Evolutionary conservation across 2,113 vertebrate genomes (phyloP).

Genomic region (Phyllostomus hastatus): DNA sequence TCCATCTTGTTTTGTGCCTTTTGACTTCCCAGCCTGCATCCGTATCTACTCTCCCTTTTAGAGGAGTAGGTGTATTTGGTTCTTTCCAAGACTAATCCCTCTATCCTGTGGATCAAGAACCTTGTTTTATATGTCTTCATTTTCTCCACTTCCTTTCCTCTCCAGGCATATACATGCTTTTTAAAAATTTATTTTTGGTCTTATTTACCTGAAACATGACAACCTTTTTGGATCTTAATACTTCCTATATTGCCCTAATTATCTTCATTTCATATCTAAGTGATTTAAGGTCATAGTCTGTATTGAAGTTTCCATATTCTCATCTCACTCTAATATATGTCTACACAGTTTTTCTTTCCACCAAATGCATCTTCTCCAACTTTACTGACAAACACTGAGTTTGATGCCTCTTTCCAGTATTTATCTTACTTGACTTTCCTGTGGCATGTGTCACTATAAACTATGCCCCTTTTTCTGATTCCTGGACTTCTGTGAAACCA

Average conservation of each 20-base stretch:
- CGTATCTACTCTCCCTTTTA: neutral
- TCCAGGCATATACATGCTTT: neutral
- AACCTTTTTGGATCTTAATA: neutral
- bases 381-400: neutral
- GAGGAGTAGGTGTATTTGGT: neutral
- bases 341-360: neutral
- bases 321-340: neutral
- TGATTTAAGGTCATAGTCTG: neutral
- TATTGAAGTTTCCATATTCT: neutral
- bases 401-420: neutral
- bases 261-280: neutral
- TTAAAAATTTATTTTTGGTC: neutral
- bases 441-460: neutral
- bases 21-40: neutral
- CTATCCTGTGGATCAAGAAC: neutral
- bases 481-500: neutral
- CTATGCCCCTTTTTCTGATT: neutral
- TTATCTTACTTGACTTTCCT: neutral
- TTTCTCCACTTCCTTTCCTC: neutral
- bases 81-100: neutral
- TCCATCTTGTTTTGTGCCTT: neutral
- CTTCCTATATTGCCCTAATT: neutral
- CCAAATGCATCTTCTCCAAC: neutral
- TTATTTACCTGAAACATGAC: neutral
- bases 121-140: neutral